Evolutionary conservation across 2,113 vertebrate genomes (phyloP).

Genomic region (Pandion haliaetus): DNA sequence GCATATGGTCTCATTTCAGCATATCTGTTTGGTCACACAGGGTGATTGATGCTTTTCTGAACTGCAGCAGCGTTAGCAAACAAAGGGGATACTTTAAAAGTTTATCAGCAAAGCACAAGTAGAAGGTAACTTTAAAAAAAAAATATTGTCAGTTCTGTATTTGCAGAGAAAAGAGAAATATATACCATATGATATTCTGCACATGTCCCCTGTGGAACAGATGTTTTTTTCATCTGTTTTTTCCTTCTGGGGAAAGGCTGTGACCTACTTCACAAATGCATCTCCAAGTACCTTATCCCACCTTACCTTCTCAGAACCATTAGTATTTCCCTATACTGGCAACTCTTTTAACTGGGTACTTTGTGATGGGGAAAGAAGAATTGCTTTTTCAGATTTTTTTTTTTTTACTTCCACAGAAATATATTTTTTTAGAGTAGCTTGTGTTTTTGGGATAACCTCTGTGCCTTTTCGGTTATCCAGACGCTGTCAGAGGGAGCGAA

Average conservation of each 20-base stretch:
- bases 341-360: not conserved
- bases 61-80: not conserved
- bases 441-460: not conserved
- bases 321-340: not conserved
- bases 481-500: not conserved
- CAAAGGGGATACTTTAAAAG: not conserved
- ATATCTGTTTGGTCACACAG: conserved; percentile 13
- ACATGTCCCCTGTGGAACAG: not conserved
- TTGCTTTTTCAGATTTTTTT: not conserved
- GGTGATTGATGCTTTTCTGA: conserved; percentile 1
- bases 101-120: not conserved
- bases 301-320: not conserved
- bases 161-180: not conserved
- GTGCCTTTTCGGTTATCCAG: not conserved
- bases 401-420: not conserved
- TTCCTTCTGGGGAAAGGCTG: not conserved
- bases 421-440: not conserved
- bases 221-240: not conserved
- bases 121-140: not conserved
- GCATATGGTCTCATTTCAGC: conserved; percentile 20
- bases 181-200: not conserved
- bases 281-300: not conserved
- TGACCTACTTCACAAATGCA: not conserved
- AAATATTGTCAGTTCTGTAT: not conserved
- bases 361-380: not conserved